These are phyloP conservation scores for Pseudonaja textilis DNA, from an alignment of 2,113 vertebrate genomes.

Conservation along the genomic window DNA sequence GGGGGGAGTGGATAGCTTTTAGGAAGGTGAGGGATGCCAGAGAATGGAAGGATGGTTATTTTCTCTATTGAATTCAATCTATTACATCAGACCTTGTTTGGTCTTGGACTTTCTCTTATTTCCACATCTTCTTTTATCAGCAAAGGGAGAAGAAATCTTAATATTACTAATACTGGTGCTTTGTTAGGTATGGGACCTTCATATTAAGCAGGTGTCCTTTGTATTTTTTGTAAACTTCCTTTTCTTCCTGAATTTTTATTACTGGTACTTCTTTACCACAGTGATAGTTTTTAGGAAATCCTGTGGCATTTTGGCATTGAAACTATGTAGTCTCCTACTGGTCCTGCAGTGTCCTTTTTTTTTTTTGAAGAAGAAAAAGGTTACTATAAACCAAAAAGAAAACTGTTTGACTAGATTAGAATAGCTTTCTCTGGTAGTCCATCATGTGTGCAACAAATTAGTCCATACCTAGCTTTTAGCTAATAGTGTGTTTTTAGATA, in stretches of 20 bases:
- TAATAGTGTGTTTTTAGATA: background rate
- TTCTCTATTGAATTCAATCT: conserved; percentile 17
- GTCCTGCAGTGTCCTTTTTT: background rate
- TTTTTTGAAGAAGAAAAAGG: background rate
- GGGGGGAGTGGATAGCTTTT: background rate
- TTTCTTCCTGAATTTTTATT: conserved; percentile 14
- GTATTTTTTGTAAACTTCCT: conserved; percentile 45
- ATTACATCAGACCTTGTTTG: background rate
- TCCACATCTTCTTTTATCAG: background rate
- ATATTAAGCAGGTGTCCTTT: conserved; percentile 25
- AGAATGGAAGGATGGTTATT: background rate
- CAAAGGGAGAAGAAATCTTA: conserved; percentile 1
- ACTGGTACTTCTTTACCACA: background rate
- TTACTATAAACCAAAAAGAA: background rate
- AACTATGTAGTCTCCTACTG: background rate
- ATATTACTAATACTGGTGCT: conserved; percentile 63
- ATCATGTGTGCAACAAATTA: background rate
- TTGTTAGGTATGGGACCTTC: conserved; percentile 59
- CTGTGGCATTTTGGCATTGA: background rate
- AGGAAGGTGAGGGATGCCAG: background rate
- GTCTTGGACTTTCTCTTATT: conserved; percentile 1
- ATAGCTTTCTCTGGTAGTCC: background rate
- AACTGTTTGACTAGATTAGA: background rate
- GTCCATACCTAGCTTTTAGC: background rate
- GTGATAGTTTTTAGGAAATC: background rate